A percentile compares a stretch with the other conserved stretches of the same genome.
phyloP scores from a whole-genome alignment of 2,888 invertebrate genomes.

The Agonopterix alstromeriana region DNA sequence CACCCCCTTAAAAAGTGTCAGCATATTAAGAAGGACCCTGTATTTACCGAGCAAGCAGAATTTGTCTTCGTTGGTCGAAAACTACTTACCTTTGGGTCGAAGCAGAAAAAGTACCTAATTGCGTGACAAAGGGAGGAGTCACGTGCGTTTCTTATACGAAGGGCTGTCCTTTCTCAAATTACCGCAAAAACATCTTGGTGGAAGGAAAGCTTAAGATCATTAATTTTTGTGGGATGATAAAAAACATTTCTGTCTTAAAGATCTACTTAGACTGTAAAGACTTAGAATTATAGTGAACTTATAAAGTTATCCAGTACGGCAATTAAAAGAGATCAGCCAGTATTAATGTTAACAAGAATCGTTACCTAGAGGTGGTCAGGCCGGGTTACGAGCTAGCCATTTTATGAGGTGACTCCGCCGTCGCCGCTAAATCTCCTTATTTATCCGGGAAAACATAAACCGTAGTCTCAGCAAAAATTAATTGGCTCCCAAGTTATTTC shows the following conservation, averaged over 20 bases:
- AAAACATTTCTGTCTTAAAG: no score
- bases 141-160: constrained; percentile 3
- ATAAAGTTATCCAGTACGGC: not conserved
- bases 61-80: not conserved
- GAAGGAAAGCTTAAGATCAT: not conserved
- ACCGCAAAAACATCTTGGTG: constrained; percentile 1
- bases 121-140: constrained; percentile 5
- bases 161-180: not conserved
- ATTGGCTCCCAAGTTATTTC: constrained; percentile 64
- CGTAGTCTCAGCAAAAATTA: constrained; percentile 70
- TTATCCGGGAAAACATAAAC: constrained; percentile 72
- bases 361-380: constrained; percentile 54
- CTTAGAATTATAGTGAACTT: no score
- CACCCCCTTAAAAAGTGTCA: no score
- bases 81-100: not conserved
- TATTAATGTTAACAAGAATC: constrained; percentile 36
- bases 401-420: constrained; percentile 51
- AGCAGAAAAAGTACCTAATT: constrained; percentile 1
- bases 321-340: constrained; percentile 6
- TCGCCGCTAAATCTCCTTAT: constrained; percentile 71
- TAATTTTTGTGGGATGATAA: no score
- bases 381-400: constrained; percentile 56
- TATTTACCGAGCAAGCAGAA: not conserved
- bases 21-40: no score
- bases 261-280: no score